These are phyloP conservation scores for Ditylenchus weischeri DNA, from an alignment of 2,888 invertebrate species.

Conservation along the genomic window DNA sequence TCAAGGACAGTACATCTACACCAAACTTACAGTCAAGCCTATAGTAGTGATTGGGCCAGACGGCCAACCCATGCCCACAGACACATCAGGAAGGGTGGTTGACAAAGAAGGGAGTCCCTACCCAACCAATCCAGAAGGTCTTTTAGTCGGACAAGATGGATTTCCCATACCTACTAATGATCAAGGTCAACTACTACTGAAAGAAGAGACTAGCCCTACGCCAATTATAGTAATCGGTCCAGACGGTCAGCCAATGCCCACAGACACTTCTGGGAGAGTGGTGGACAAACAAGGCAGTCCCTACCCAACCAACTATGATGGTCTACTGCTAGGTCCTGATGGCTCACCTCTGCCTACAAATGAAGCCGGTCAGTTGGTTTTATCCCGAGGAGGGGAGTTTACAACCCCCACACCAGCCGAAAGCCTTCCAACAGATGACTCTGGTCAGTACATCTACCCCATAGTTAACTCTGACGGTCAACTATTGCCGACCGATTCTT, in stretches of 20 bases:
- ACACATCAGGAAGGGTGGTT: conserved; percentile 35
- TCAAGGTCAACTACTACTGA: conserved; percentile 28
- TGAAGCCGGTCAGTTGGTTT: conserved; percentile 24
- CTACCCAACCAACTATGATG: conserved; percentile 26
- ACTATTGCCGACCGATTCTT: conserved; percentile 35
- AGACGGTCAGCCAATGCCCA: conserved; percentile 32
- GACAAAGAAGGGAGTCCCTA: conserved; percentile 25
- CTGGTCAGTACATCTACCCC: conserved; percentile 32
- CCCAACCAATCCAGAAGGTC: conserved; percentile 27
- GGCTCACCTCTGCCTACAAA: conserved; percentile 35
- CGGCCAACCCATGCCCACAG: conserved; percentile 32
- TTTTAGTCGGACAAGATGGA: conserved; percentile 39
- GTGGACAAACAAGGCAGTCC: conserved; percentile 29
- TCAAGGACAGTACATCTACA: conserved; percentile 36
- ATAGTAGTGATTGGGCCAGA: conserved; percentile 31
- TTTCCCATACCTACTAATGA: conserved; percentile 28
- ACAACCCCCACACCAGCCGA: conserved; percentile 33
- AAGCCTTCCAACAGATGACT: conserved; percentile 33
- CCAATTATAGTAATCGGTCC: conserved; percentile 27
- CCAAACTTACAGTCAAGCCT: not conserved
- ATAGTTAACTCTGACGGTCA: conserved; percentile 36
- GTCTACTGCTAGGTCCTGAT: conserved; percentile 38
- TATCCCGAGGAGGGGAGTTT: conserved; percentile 24
- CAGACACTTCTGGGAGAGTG: conserved; percentile 34
- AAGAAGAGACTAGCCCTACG: conserved; percentile 3